phyloP scores from a whole-genome alignment of 1,140 invertebrate genomes.

The Coelopa frigida region DNA sequence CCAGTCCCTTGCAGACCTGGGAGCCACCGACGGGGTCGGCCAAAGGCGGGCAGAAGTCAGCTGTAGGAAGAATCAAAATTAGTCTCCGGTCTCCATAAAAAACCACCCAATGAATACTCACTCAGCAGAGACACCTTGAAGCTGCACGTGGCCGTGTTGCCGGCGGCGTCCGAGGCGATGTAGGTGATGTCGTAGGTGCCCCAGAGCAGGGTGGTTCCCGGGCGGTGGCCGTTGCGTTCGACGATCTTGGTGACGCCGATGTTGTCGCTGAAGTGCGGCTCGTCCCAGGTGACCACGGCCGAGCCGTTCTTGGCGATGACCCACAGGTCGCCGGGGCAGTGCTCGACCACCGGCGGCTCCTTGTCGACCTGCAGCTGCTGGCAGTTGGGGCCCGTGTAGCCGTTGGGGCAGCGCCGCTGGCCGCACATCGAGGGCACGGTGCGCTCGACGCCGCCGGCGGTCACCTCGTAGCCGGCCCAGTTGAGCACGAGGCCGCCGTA shows the following conservation, averaged over 20 bases:
- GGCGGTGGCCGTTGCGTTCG: conserved; percentile 78
- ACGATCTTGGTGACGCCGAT: conserved; percentile 70
- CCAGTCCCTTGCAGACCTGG: conserved; percentile 92
- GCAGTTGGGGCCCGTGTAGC: conserved; percentile 76
- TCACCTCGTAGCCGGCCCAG: conserved; percentile 89
- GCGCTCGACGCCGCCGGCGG: conserved; percentile 80
- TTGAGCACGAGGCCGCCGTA: conserved; percentile 79
- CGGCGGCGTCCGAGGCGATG: conserved; percentile 82
- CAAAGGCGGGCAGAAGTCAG: conserved; percentile 83
- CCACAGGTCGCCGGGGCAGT: conserved; percentile 90
- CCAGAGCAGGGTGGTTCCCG: conserved; percentile 87
- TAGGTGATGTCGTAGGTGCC: conserved; percentile 91
- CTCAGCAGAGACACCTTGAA: conserved; percentile 90
- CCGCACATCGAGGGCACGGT: conserved; percentile 87
- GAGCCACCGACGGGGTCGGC: conserved; percentile 81
- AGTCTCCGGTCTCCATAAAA: too few relatives aligned
- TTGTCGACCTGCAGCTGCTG: conserved; percentile 79
- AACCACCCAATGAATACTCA: conserved; percentile 48
- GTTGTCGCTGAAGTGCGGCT: conserved; percentile 85
- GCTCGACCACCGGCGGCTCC: conserved; percentile 75
- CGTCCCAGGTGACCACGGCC: conserved; percentile 88
- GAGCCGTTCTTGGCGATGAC: conserved; percentile 88
- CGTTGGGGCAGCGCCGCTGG: conserved; percentile 75
- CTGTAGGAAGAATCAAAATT: conserved; percentile 49
- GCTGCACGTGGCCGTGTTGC: conserved; percentile 83